These are phyloP conservation scores for Neelides folsomi DNA, from an alignment of 2,888 invertebrate genomes.

Conservation along the genomic window DNA sequence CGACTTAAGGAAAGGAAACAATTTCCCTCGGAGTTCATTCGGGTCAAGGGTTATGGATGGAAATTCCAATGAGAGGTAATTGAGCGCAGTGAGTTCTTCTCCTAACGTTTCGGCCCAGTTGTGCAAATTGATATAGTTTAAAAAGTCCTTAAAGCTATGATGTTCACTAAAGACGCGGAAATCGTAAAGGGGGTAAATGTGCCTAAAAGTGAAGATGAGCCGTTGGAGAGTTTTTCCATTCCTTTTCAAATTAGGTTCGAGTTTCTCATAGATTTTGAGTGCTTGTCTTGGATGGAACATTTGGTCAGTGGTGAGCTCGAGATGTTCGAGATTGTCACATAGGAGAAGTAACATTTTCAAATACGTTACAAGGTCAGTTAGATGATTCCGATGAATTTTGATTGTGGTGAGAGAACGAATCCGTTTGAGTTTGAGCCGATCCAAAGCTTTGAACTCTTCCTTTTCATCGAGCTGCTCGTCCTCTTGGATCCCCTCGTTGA, in stretches of 20 bases:
- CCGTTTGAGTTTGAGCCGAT: slow-evolving; percentile 14
- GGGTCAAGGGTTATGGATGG: slow-evolving; percentile 25
- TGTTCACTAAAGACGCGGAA: slow-evolving; percentile 28
- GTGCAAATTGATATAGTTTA: slow-evolving; percentile 17
- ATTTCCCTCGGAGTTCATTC: slow-evolving; percentile 18
- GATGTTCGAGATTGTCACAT: slow-evolving; percentile 14
- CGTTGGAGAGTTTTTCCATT: slow-evolving; percentile 13
- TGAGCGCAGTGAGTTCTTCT: slow-evolving; percentile 8
- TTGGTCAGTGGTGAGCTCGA: slow-evolving; percentile 29
- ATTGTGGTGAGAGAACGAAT: slow-evolving; percentile 14
- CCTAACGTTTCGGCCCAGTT: slow-evolving; percentile 18
- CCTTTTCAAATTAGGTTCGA: slow-evolving; percentile 14
- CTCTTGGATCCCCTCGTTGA: slow-evolving; percentile 27
- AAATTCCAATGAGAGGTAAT: slow-evolving; percentile 21
- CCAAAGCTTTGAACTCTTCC: slow-evolving; percentile 11
- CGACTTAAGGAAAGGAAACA: slow-evolving; percentile 22
- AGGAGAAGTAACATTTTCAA: slow-evolving; percentile 21
- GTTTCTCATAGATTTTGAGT: slow-evolving; percentile 18
- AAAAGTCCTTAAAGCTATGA: slow-evolving; percentile 24
- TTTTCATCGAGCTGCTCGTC: slow-evolving; percentile 25
- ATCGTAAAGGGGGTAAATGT: slow-evolving; percentile 24
- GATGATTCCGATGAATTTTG: slow-evolving; percentile 24
- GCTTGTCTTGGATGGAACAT: slow-evolving; percentile 24
- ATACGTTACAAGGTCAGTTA: slow-evolving; percentile 28
- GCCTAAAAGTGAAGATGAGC: slow-evolving; percentile 26